A percentile compares a stretch with the other conserved stretches of the same genome.
Conservation (phyloP, 2,888 invertebrate species). For the Rhimphoctona megacephalus region DNA sequence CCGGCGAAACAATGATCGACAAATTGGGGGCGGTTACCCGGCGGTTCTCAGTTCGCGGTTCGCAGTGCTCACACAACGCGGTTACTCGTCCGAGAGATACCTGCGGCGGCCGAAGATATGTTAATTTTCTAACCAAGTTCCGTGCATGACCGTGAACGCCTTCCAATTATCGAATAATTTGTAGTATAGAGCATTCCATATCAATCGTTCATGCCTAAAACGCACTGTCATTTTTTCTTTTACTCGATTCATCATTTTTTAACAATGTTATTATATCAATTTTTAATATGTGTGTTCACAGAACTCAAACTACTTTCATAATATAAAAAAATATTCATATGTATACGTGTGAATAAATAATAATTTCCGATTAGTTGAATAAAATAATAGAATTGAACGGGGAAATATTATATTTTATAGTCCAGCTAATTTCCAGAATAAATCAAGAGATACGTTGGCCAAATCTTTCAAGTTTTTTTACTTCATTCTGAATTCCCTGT, state of each 20-base stretch:
- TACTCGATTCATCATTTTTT: neutral
- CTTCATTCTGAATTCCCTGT: neutral
- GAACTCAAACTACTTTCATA: no score
- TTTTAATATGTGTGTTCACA: neutral
- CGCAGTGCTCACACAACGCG: slow-evolving; percentile 39
- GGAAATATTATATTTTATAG: neutral
- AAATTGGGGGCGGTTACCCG: slow-evolving; percentile 64
- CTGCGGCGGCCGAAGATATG: slow-evolving; percentile 56
- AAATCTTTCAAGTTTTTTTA: neutral
- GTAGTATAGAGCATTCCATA: slow-evolving; percentile 34
- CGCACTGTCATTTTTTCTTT: neutral
- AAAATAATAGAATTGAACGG: neutral
- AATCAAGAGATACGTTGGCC: neutral
- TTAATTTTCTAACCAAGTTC: slow-evolving; percentile 63
- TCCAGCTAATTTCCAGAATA: neutral
- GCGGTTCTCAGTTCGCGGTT: neutral
- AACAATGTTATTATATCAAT: neutral
- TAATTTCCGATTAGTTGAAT: neutral
- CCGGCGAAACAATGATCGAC: slow-evolving; percentile 64
- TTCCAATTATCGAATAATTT: slow-evolving; percentile 64
- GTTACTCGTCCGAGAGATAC: slow-evolving; percentile 42
- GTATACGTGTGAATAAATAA: neutral
- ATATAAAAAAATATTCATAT: no score
- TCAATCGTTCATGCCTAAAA: neutral
- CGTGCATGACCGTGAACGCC: slow-evolving; percentile 66